phyloP scores from a whole-genome alignment of 2,113 vertebrate species.

The Garra rufa region DNA sequence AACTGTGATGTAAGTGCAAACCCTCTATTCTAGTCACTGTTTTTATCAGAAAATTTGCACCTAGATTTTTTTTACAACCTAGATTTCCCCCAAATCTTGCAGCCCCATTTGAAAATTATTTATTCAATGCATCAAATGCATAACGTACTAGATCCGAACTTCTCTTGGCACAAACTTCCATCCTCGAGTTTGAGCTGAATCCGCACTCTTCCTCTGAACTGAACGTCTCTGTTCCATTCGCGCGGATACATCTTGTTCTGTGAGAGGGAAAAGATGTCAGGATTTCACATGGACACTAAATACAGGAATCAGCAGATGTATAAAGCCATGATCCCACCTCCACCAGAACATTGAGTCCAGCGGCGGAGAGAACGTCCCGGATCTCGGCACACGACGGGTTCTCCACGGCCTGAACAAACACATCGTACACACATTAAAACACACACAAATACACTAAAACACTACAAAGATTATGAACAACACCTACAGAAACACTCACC shows the following conservation, averaged over 20 bases:
- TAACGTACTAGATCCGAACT: conserved; percentile 84
- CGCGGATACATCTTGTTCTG: conserved; percentile 94
- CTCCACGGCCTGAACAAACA: conserved; percentile 85
- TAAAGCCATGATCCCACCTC: conserved; percentile 78
- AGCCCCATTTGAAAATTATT: too few species aligned
- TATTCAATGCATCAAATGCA: too few species aligned
- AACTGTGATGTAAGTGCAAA: too few species aligned
- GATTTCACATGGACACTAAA: not conserved
- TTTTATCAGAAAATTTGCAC: too few species aligned
- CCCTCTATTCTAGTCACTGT: too few species aligned
- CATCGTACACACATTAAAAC: not conserved
- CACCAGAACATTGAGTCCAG: conserved; percentile 86
- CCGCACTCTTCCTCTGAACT: conserved; percentile 90
- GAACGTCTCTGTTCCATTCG: conserved; percentile 93
- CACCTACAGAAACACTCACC: conserved; percentile 68
- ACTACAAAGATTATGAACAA: too few species aligned
- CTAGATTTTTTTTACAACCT: too few species aligned
- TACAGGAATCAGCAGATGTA: not conserved
- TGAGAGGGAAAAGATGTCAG: conserved; percentile 41
- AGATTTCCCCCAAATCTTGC: not conserved
- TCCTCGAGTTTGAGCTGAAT: conserved; percentile 92
- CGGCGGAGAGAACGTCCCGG: conserved; percentile 88
- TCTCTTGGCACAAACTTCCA: conserved; percentile 85
- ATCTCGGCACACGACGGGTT: conserved; percentile 95
- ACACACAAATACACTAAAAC: not conserved